Evolutionary conservation across 2,888 invertebrate genomes (phyloP).

Genomic region (Ennomos fuscantarius): DNA sequence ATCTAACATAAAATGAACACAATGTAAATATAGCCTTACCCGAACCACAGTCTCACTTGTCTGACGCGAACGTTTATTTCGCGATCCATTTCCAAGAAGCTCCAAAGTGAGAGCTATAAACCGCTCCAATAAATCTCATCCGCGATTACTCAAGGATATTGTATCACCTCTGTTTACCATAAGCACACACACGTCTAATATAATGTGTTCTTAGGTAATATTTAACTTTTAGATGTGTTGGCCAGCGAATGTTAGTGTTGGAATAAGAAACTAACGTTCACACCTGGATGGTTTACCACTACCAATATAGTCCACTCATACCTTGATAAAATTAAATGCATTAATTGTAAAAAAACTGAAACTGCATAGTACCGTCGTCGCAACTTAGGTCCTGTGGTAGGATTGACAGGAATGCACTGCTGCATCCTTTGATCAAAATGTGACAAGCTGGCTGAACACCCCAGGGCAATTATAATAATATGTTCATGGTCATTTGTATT

Average conservation of each 20-base stretch:
- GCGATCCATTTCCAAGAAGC: slow-evolving; percentile 14
- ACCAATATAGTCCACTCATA: slow-evolving; percentile 3
- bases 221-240: slow-evolving; percentile 26
- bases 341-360: not conserved
- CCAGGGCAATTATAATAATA: too few relatives aligned
- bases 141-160: slow-evolving; percentile 10
- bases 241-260: slow-evolving; percentile 18
- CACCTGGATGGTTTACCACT: slow-evolving; percentile 12
- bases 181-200: slow-evolving; percentile 12
- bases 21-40: too few relatives aligned
- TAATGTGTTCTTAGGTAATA: slow-evolving; percentile 22
- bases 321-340: too few relatives aligned
- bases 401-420: too few relatives aligned
- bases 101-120: slow-evolving; percentile 17
- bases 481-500: too few relatives aligned
- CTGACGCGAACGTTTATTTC: slow-evolving; percentile 13
- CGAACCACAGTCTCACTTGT: slow-evolving; percentile 1
- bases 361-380: not conserved
- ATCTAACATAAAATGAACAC: too few relatives aligned
- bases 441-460: too few relatives aligned
- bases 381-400: too few relatives aligned
- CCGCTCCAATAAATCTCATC: slow-evolving; percentile 11
- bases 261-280: slow-evolving; percentile 26
- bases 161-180: slow-evolving; percentile 10
- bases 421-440: too few relatives aligned